Conservation (phyloP, 2,113 vertebrate species). For the Gallinago jamesoni region DNA sequence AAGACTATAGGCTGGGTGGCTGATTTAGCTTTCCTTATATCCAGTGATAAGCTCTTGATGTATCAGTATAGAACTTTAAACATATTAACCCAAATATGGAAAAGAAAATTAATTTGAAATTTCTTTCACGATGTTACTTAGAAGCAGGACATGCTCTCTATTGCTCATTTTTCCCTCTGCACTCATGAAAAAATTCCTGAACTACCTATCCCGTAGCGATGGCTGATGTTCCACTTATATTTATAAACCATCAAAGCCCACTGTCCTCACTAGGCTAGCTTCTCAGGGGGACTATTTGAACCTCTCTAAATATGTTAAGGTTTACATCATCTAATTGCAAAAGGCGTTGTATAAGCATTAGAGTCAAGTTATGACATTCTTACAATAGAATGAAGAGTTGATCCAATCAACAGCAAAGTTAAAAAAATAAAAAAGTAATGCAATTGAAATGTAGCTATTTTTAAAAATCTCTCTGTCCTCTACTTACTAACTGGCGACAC, state of each 20-base stretch:
- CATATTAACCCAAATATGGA: background rate
- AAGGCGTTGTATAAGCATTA: slow-evolving; percentile 53
- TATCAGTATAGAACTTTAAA: background rate
- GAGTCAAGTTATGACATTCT: slow-evolving; percentile 38
- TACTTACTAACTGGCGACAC: background rate
- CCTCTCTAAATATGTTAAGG: background rate
- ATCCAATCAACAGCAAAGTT: slow-evolving; percentile 28
- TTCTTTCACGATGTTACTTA: background rate
- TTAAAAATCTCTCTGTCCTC: background rate
- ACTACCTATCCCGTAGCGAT: background rate
- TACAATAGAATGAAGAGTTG: slow-evolving; percentile 26
- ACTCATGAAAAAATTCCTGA: background rate
- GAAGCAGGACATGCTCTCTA: background rate
- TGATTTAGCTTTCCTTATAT: background rate
- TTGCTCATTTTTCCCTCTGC: background rate
- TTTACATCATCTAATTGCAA: slow-evolving; percentile 65
- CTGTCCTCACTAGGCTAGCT: background rate
- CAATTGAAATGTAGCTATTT: slow-evolving; percentile 30
- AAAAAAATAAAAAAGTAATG: slow-evolving; percentile 18
- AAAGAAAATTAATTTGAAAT: background rate
- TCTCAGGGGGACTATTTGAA: slow-evolving; percentile 46
- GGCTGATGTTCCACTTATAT: background rate
- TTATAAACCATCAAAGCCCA: slow-evolving; percentile 45
- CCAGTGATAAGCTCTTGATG: background rate
- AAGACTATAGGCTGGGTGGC: background rate